A percentile compares a stretch with the other conserved stretches of the same genome.
These are phyloP conservation scores for Tetranychus cinnabarinus DNA, from an alignment of 1,140 invertebrate species.

Conservation along the genomic window DNA sequence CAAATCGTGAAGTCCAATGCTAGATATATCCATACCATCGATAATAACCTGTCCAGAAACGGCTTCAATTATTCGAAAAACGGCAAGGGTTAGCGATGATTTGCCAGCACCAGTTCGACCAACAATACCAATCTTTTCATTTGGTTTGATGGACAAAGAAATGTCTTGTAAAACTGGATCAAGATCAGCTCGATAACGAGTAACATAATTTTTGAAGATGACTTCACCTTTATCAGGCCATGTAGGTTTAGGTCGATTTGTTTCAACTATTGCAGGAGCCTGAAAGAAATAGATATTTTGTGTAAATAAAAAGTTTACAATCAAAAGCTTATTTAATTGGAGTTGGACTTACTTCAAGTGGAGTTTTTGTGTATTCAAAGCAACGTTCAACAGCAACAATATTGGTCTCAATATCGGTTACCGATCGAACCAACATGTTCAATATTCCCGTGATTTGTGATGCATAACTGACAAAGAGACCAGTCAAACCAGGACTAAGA, in stretches of 20 bases:
- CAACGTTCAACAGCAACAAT: slow-evolving; percentile 36
- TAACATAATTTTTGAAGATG: slow-evolving; percentile 16
- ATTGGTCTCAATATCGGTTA: slow-evolving; percentile 32
- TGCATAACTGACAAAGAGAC: slow-evolving; percentile 29
- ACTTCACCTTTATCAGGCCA: slow-evolving; percentile 18
- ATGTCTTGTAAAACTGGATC: slow-evolving; percentile 18
- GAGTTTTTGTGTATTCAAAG: slow-evolving; percentile 28
- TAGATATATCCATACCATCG: slow-evolving; percentile 62
- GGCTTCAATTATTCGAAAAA: slow-evolving; percentile 72
- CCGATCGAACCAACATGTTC: slow-evolving; percentile 31
- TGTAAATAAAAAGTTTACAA: not conserved
- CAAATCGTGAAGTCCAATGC: slow-evolving; percentile 65
- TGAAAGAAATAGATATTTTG: slow-evolving; percentile 8
- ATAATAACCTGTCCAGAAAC: slow-evolving; percentile 51
- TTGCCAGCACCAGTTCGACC: slow-evolving; percentile 41
- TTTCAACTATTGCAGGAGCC: slow-evolving; percentile 1
- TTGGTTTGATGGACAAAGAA: slow-evolving; percentile 6
- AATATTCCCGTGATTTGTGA: slow-evolving; percentile 45
- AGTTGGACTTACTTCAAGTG: slow-evolving; percentile 13
- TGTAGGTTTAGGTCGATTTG: slow-evolving; percentile 2
- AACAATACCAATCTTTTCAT: slow-evolving; percentile 10
- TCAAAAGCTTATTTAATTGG: not conserved
- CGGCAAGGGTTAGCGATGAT: slow-evolving; percentile 49
- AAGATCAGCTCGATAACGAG: slow-evolving; percentile 15
- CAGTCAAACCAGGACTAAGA: slow-evolving; percentile 26